These are phyloP conservation scores for Spinibarbus caldwelli DNA, from an alignment of 2,797 vertebrate genomes.

Conservation along the genomic window DNA sequence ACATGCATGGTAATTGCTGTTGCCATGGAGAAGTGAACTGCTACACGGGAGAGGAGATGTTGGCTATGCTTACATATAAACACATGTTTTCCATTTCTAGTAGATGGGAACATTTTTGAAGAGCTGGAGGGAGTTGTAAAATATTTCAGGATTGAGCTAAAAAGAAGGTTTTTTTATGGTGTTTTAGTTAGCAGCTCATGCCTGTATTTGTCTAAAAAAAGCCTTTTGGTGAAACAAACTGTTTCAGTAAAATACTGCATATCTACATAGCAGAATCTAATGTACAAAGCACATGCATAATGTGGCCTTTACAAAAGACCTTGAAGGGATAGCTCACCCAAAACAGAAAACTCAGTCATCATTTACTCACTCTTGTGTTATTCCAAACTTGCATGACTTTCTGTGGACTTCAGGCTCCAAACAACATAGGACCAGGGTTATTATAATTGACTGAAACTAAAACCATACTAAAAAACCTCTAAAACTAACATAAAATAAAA, in stretches of 20 bases:
- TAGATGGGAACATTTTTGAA: constrained; percentile 50
- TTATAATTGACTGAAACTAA: not conserved
- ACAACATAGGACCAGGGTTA: not conserved
- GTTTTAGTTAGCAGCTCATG: constrained; percentile 21
- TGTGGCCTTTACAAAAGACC: not conserved
- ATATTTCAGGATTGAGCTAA: constrained; percentile 53
- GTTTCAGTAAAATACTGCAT: constrained; percentile 43
- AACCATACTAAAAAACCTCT: not conserved
- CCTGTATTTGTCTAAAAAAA: constrained; percentile 42
- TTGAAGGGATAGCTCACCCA: not conserved
- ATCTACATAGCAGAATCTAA: constrained; percentile 18
- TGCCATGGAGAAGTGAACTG: constrained; percentile 57
- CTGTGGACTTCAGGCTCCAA: not conserved
- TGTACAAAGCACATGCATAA: not conserved
- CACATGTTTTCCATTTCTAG: constrained; percentile 65
- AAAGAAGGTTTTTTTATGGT: constrained; percentile 37
- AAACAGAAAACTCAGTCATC: not conserved
- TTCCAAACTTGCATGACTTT: constrained; percentile 1
- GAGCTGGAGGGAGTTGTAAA: constrained; percentile 59
- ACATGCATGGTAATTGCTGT: constrained; percentile 55
- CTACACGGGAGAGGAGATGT: constrained; percentile 51
- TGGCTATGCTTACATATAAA: constrained; percentile 61
- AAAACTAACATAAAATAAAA: not conserved
- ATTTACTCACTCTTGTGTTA: not conserved
- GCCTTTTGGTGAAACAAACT: constrained; percentile 40